Evolutionary conservation across 2,113 vertebrate species (phyloP), one percentile per base, ranked within the genome.

Genomic region (Chaetops frenatus): DNA sequence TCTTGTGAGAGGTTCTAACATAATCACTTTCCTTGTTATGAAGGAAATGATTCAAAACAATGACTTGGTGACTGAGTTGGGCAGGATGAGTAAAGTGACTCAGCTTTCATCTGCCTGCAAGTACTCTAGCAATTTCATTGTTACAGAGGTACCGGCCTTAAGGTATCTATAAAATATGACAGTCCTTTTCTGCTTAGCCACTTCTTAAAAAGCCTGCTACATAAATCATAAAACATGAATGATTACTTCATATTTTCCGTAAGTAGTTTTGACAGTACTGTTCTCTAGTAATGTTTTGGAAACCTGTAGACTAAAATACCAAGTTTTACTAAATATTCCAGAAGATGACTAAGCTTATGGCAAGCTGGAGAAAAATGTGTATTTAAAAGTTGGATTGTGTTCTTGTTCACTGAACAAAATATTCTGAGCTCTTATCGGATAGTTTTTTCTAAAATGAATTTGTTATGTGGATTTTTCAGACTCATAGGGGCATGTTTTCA

Each of bases 211-310:
- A 89, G 31, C 66, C 40, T 66, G 24, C 74, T 73, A 28, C 20
- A 9, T 95, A 79, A 66, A 86, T 62, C 7, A 8, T 44, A 86
- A 88, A 93, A 60, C 31, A 65, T 45, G 65, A 93, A 70, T 79
- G 90, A 69, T 93, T 67, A 90, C 71, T 90, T 95, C 67, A 78
- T 83, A 31, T 88, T 93, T 94, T 95, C 74, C 0, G 0, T 90
- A 73, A 88, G 94, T 40, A 48, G 50, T 85, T 95, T 45, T 90
- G 65, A 76, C 58, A 91, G 23, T 74, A 23, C 51, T 88, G 61
- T 94, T 74, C 77, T 97, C 94, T 91, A 96, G 80, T 90, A 92
- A 95, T 58, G 80, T 88, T 91, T 96, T 95, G 82, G 90, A 96
- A 94, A 64, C 69, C 29, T 57, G 53, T 53, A 74, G 86, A 78